Conservation (phyloP, 1,140 invertebrate species). For the Mya arenaria region DNA sequence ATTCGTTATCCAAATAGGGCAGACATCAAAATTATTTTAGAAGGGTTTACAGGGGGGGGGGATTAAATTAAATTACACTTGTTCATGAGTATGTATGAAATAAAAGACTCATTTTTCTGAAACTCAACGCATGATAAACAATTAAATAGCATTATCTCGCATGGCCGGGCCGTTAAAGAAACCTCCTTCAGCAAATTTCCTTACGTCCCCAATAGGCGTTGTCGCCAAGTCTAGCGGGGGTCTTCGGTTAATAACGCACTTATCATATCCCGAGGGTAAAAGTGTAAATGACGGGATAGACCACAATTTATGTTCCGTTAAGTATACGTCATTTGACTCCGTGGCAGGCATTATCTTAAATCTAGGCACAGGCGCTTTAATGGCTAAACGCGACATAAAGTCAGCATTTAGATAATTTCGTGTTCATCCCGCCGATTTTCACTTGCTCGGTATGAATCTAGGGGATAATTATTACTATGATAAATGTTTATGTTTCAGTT, state of each 20-base stretch:
- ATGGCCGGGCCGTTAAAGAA: conserved; percentile 23
- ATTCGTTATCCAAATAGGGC: background rate
- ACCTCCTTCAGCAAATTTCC: conserved; percentile 5
- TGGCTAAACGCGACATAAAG: conserved; percentile 41
- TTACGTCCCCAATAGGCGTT: conserved; percentile 13
- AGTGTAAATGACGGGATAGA: conserved; percentile 22
- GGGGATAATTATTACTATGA: conserved; percentile 1
- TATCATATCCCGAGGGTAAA: conserved; percentile 1
- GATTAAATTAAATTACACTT: background rate
- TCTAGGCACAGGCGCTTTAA: conserved; percentile 18
- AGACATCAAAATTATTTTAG: background rate
- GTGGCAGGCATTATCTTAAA: conserved; percentile 11
- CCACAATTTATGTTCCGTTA: background rate
- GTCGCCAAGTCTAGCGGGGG: conserved; percentile 31
- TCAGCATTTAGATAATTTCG: conserved; percentile 34
- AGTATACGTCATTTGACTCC: conserved; percentile 25
- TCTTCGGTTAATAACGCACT: conserved; percentile 2
- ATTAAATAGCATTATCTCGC: conserved; percentile 5
- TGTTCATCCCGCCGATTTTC: conserved; percentile 43
- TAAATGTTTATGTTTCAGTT: conserved; percentile 47
- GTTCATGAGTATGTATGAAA: background rate
- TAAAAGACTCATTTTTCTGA: background rate
- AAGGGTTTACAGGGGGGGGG: background rate
- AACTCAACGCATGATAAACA: background rate
- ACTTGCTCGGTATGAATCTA: conserved; percentile 21